A percentile compares a stretch with the other conserved stretches of the same genome.
Conservation (phyloP, 2,113 vertebrate species). For the Mormoops blainvillei region DNA sequence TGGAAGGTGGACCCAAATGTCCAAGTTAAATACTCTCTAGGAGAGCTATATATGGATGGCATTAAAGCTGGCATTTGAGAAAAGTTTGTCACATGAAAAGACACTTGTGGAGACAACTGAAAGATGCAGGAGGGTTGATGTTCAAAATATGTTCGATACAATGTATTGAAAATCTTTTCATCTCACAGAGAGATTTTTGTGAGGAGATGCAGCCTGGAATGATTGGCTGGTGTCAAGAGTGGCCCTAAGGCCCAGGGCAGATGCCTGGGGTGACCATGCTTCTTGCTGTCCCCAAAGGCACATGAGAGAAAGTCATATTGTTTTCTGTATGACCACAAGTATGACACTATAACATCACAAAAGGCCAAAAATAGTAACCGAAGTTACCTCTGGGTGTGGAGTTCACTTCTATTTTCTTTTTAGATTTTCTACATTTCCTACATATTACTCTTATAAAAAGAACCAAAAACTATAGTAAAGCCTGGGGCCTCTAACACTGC, state of each 20-base stretch:
- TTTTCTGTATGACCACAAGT: background rate
- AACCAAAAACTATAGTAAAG: background rate
- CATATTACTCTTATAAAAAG: background rate
- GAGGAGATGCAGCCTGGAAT: background rate
- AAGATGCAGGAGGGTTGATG: background rate
- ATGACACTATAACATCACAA: background rate
- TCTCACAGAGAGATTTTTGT: background rate
- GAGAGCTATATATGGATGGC: background rate
- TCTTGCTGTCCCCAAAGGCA: background rate
- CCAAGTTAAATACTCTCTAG: no score
- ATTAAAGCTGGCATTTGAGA: background rate
- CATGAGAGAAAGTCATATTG: background rate
- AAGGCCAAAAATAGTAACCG: background rate
- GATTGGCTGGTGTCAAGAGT: background rate
- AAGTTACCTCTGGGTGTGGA: background rate
- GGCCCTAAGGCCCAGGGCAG: background rate
- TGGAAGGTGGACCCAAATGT: background rate
- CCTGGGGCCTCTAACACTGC: background rate
- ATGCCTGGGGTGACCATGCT: background rate
- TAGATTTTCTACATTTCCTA: background rate
- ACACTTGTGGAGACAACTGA: background rate
- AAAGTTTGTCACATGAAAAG: background rate
- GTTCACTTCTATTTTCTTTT: background rate
- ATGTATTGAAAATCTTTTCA: background rate
- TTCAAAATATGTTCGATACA: background rate